A percentile compares a stretch with the other conserved stretches of the same genome.
These are phyloP conservation scores for Palythoa grandis DNA, from an alignment of 92 coral and sea anemone species.

Conservation along the genomic window DNA sequence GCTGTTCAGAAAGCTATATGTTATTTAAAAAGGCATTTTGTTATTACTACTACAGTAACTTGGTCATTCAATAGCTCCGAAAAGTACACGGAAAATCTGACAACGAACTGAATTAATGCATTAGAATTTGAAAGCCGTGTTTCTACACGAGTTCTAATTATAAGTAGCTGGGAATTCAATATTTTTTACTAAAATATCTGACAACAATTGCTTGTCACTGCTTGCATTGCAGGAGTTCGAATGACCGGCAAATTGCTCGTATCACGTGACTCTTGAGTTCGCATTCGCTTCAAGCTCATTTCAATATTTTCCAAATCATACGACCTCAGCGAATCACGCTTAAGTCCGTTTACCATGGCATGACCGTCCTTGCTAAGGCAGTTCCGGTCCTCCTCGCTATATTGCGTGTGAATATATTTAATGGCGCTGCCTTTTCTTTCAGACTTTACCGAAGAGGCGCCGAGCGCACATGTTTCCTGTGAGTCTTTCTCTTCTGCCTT, in stretches of 20 bases:
- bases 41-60: neutral
- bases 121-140: neutral
- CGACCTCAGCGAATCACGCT: constrained; percentile 62
- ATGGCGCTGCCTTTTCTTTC: constrained; percentile 78
- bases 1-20: too few relatives aligned
- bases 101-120: neutral
- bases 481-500: constrained; percentile 11
- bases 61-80: neutral
- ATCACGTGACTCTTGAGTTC: constrained; percentile 59
- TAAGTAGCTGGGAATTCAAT: neutral
- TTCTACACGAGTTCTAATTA: neutral
- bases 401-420: constrained; percentile 64
- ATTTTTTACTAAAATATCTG: constrained; percentile 72
- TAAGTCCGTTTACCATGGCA: constrained; percentile 32
- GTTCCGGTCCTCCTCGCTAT: constrained; percentile 60
- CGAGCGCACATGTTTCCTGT: neutral
- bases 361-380: constrained; percentile 40
- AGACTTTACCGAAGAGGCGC: neutral
- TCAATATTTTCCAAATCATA: constrained; percentile 72
- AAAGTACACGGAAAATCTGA: neutral
- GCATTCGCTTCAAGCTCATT: constrained; percentile 63
- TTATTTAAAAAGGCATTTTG: too few relatives aligned
- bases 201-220: constrained; percentile 94
- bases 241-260: constrained; percentile 57
- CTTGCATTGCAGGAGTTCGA: constrained; percentile 59